A percentile compares a stretch with the other conserved stretches of the same genome.
These are phyloP conservation scores for Galerucella nymphaeae DNA, from an alignment of 2,888 invertebrate species.

Conservation along the genomic window DNA sequence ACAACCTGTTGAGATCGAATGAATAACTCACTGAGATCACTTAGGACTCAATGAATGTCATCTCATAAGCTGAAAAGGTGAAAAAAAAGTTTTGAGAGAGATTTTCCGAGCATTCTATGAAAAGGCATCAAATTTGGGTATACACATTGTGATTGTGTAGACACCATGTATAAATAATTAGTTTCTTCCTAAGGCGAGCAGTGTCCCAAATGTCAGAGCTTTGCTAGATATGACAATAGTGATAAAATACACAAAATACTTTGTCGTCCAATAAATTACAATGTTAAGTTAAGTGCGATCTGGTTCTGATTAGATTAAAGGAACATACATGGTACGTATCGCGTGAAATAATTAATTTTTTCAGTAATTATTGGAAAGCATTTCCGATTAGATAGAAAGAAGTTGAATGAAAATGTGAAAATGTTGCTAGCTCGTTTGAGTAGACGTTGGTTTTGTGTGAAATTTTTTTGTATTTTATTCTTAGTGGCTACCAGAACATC, in stretches of 20 bases:
- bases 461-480: conserved; percentile 29
- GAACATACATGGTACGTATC: conserved; percentile 35
- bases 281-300: not conserved
- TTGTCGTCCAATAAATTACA: conserved; percentile 7
- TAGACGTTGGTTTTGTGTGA: conserved; percentile 30
- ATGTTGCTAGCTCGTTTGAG: conserved; percentile 27
- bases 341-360: conserved; percentile 39
- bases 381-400: conserved; percentile 13
- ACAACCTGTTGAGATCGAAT: too few species aligned
- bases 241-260: not conserved
- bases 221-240: not conserved
- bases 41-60: too few species aligned
- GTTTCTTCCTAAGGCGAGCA: too few species aligned
- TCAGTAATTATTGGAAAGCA: conserved; percentile 16
- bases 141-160: too few species aligned
- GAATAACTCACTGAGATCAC: too few species aligned
- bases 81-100: too few species aligned
- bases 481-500: conserved; percentile 23
- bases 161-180: too few species aligned
- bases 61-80: too few species aligned
- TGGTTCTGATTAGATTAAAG: conserved; percentile 42
- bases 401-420: conserved; percentile 26
- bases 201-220: too few species aligned
- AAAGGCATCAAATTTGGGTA: too few species aligned
- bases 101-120: too few species aligned